Evolutionary conservation across 2,797 vertebrate species (phyloP), one percentile per base, ranked within the genome.

Genomic region (Melanotaenia maccullochi): DNA sequence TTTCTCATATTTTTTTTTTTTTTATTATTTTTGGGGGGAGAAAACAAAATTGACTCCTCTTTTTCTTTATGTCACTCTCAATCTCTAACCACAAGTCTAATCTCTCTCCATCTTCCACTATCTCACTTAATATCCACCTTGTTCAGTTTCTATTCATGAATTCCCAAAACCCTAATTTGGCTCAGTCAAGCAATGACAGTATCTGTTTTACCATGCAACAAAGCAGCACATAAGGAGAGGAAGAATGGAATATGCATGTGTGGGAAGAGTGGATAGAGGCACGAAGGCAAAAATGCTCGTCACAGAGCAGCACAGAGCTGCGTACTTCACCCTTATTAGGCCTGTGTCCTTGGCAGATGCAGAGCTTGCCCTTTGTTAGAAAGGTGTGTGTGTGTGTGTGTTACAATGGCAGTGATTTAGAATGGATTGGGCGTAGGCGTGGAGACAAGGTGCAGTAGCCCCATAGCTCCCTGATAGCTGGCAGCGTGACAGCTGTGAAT

Each of bases 401-500:
- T 93, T 90, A 93, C 92, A 92, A 93, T 87, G 92, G 89, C 69
- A 81, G 87, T 91, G 93, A 94, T 94, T 94, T 93, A 92, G 92
- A 94, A 95, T 93, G 93, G 91, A 93, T 93, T 92, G 90, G 87
- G 86, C 84, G 91, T 93, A 91, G 90, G 90, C 83, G 82, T 88
- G 87, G 90, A 94, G 92, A 94, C 92, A 93, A 94, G 94, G 93
- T 91, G 94, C 90, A 89, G 90, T 90, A 84, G 90, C 92, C 92
- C 91, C 90, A 75, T 88, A 89, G 92, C 88, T 92, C 88, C 85
- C 87, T 91, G 92, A 93, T 92, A 92, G 91, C 91, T 90, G 89
- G 89, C 86, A 90, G 89, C 59, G 79, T 95, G 94, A 95, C 94
- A 95, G 93, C 92, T 93, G 92, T 85, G 93, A 94, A 93, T 93